phyloP scores from a whole-genome alignment of 2,888 invertebrate species.

The Xestia c-nigrum region DNA sequence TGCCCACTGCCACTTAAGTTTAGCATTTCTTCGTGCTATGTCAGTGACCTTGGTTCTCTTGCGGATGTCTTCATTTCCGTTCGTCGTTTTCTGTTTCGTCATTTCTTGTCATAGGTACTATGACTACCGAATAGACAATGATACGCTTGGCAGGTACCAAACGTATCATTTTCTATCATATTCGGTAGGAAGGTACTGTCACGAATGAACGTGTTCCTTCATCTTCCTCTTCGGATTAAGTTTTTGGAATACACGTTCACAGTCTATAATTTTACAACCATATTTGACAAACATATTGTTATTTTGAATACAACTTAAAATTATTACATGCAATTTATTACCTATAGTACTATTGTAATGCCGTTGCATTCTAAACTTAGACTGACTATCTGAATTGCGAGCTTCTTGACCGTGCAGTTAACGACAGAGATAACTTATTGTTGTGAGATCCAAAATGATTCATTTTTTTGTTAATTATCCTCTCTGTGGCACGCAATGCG shows the following conservation, averaged over 20 bases:
- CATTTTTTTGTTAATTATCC: neutral
- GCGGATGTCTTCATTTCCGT: too few relatives aligned
- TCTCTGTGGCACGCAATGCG: neutral
- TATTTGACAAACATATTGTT: neutral
- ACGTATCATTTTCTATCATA: too few relatives aligned
- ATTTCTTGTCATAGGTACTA: too few relatives aligned
- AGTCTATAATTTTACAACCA: neutral
- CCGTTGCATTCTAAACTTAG: neutral
- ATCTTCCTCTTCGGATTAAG: neutral
- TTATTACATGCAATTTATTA: neutral
- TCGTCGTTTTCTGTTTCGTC: too few relatives aligned
- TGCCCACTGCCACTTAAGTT: too few relatives aligned
- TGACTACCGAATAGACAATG: neutral
- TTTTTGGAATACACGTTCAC: neutral
- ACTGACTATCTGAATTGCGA: neutral
- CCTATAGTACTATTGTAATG: neutral
- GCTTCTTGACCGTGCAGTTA: neutral
- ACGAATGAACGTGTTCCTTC: neutral
- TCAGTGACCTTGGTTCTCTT: too few relatives aligned
- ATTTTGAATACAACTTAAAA: neutral
- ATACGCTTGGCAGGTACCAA: too few relatives aligned
- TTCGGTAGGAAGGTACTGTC: too few relatives aligned
- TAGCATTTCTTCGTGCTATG: too few relatives aligned
- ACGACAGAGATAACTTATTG: neutral
- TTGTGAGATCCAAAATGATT: neutral